Evolutionary conservation across 2,888 invertebrate species (phyloP), one percentile per base, ranked within the genome.

Genomic region (Cantharis rufa): DNA sequence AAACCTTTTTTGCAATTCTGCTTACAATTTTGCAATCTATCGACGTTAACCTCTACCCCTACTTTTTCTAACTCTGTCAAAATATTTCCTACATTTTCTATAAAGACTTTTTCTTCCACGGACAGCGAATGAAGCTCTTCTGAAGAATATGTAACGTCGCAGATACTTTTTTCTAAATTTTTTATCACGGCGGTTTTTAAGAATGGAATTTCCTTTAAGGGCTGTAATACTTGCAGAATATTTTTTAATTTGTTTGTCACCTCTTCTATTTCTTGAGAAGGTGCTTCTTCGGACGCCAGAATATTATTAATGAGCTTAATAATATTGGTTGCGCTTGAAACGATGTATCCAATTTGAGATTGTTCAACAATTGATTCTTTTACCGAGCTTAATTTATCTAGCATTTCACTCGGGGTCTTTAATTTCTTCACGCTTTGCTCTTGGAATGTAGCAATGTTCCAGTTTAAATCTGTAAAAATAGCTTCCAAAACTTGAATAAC

Each of bases 1-100:
- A 74, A 48, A 82, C 75, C 48, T 78, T 70, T 76, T 71, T 63
- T 64, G 11, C n/a, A 63, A 24, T 48, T 74, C 70, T 27, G 10
- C 13, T 48, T 68, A 21, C 11, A 69, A 62, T 74, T 74, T 71
- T 78, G 72, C 28, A 79, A 64, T 5, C 32, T 69, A 48, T 76
- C 69, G 13, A 73, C 13, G 4, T 62, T 63, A n/a, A 69, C 62
- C n/a, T 62, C 15, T n/a, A 48, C 63, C 21, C 48, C 16, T 27
- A 61, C 62, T 13, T 32, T 24, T 21, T 70, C n/a, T 15, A 69
- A 15, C 24, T 72, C 70, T 24, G 63, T 70, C 15, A 76, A 70
- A 48, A 69, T 15, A 28, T 24, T 70, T 66, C 72, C 76, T 11
- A 76, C 28, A 11, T 18, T 63, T 64, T 66, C 72, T 16, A 72